phyloP scores from a whole-genome alignment of 1,140 invertebrate genomes.

The Hydropsyche tenuis region DNA sequence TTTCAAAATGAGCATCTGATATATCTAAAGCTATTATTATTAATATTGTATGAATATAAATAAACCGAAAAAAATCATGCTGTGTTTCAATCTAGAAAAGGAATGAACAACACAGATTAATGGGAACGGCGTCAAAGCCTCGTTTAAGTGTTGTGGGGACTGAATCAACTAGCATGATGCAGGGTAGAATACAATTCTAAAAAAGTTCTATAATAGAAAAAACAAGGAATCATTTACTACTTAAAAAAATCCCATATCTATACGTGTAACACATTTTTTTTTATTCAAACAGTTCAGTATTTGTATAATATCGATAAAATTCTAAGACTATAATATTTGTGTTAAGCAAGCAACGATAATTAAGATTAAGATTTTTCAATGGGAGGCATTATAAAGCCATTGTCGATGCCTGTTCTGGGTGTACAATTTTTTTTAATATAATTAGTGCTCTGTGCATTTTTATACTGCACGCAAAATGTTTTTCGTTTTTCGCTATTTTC shows the following conservation, averaged over 20 bases:
- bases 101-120: constrained; percentile 5
- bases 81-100: constrained; percentile 35
- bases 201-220: constrained; percentile 33
- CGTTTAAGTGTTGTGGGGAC: constrained; percentile 5
- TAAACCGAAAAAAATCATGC: constrained; percentile 45
- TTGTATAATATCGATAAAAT: constrained; percentile 49
- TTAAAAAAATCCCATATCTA: constrained; percentile 47
- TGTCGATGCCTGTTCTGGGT: constrained; percentile 34
- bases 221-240: constrained; percentile 42
- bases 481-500: neutral
- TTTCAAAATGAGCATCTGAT: constrained; percentile 48
- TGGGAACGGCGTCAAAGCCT: neutral
- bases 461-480: neutral
- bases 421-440: constrained; percentile 17
- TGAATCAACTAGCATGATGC: constrained; percentile 37
- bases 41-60: constrained; percentile 42
- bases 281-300: constrained; percentile 47
- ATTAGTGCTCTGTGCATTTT: neutral
- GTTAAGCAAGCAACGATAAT: constrained; percentile 51
- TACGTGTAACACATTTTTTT: constrained; percentile 43
- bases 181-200: constrained; percentile 39
- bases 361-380: constrained; percentile 50
- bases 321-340: constrained; percentile 50
- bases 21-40: constrained; percentile 49
- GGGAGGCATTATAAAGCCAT: constrained; percentile 44